Conservation (phyloP, 2,888 invertebrate species). For the Tenodera sinensis region DNA sequence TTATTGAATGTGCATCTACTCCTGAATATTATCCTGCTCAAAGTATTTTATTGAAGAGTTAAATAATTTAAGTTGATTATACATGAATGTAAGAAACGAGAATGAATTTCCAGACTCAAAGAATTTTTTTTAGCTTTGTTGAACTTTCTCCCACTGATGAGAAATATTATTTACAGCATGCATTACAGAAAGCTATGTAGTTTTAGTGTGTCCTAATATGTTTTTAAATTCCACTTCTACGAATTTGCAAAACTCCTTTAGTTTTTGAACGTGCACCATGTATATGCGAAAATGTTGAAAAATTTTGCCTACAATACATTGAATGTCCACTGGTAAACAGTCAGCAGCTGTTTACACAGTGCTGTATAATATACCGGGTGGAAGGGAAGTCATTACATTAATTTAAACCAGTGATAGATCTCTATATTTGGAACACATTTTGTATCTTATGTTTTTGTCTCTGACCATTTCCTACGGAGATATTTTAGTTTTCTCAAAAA, state of each 20-base stretch:
- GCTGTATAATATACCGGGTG: too few relatives aligned
- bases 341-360: too few relatives aligned
- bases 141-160: too few relatives aligned
- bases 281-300: constrained; percentile 40
- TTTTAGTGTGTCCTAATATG: constrained; percentile 36
- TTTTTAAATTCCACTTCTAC: constrained; percentile 37
- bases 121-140: constrained; percentile 33
- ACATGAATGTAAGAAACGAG: constrained; percentile 2
- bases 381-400: too few relatives aligned
- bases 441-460: too few relatives aligned
- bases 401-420: too few relatives aligned
- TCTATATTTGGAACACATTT: too few relatives aligned
- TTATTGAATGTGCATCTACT: too few relatives aligned
- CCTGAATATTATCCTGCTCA: too few relatives aligned
- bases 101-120: constrained; percentile 27
- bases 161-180: constrained; percentile 38
- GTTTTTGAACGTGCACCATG: constrained; percentile 37
- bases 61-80: constrained; percentile 12
- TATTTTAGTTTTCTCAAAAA: too few relatives aligned
- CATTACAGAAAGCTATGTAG: constrained; percentile 36
- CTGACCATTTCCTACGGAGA: too few relatives aligned
- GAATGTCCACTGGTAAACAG: constrained; percentile 39
- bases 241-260: constrained; percentile 40
- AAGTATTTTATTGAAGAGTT: too few relatives aligned
- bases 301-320: constrained; percentile 39